Percentiles rank a stretch among this genome's conserved stretches.
Conservation (phyloP, 2,113 vertebrate genomes). For the Rynchops niger region DNA sequence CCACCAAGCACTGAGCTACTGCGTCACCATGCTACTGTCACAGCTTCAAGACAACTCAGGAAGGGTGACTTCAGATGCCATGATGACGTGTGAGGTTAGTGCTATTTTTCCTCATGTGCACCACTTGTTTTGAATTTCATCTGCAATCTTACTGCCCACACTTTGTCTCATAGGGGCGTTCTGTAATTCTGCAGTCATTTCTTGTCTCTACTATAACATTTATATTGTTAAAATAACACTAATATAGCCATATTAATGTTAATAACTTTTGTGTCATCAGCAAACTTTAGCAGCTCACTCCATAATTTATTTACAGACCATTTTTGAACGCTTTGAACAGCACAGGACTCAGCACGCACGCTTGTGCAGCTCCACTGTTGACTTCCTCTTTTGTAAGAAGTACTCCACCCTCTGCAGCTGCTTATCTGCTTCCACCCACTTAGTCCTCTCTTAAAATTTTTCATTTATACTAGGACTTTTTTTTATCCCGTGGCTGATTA, state of each 20-base stretch:
- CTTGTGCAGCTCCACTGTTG: neutral
- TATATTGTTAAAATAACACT: neutral
- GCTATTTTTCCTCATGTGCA: neutral
- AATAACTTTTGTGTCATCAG: neutral
- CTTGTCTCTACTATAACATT: neutral
- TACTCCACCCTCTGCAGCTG: neutral
- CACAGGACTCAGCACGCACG: rapidly evolving
- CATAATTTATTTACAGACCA: neutral
- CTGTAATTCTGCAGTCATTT: neutral
- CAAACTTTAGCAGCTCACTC: neutral
- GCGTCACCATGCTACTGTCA: neutral
- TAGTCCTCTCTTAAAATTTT: neutral
- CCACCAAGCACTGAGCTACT: neutral
- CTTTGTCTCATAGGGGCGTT: neutral
- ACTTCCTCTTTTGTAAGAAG: neutral
- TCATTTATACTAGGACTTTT: neutral
- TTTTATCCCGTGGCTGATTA: neutral
- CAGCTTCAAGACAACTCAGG: neutral
- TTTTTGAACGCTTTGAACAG: neutral
- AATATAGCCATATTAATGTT: neutral
- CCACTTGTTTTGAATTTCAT: neutral
- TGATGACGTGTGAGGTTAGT: neutral
- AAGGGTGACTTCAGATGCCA: neutral
- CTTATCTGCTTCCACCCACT: neutral
- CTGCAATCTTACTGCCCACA: neutral